Percentiles rank a stretch among this genome's conserved stretches.
These are phyloP conservation scores for Aporophyla lueneburgensis DNA, from an alignment of 2,888 invertebrate species.

Conservation along the genomic window DNA sequence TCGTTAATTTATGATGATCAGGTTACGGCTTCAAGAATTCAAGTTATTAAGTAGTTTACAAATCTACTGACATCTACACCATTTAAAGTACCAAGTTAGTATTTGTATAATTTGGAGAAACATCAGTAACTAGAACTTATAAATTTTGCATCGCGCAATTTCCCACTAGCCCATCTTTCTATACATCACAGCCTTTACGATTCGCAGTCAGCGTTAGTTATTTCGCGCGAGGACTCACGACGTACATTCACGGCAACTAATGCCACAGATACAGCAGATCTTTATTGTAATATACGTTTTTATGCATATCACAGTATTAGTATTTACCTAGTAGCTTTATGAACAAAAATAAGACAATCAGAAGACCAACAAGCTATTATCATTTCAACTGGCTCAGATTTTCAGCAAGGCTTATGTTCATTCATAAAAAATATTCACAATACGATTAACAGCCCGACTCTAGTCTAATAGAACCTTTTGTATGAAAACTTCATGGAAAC, in stretches of 20 bases:
- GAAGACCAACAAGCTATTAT: not conserved
- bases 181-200: slow-evolving; percentile 45
- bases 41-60: too few relatives aligned
- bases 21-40: too few relatives aligned
- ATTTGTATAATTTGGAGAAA: not conserved
- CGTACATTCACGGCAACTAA: slow-evolving; percentile 82
- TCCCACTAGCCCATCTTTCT: slow-evolving; percentile 40
- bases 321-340: not conserved
- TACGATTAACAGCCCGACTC: too few relatives aligned
- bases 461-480: too few relatives aligned
- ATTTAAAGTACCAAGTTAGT: not conserved
- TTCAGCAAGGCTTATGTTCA: not conserved
- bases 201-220: slow-evolving; percentile 74
- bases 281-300: slow-evolving; percentile 8
- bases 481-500: too few relatives aligned
- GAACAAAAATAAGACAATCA: not conserved
- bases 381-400: not conserved
- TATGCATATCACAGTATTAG: not conserved
- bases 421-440: too few relatives aligned
- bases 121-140: not conserved
- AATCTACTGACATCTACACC: not conserved
- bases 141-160: too few relatives aligned
- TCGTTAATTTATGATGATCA: too few relatives aligned
- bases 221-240: slow-evolving; percentile 79
- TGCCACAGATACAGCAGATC: slow-evolving; percentile 73